Evolutionary conservation across 2,888 invertebrate species (phyloP).

Genomic region (Drosophila subquinaria): DNA sequence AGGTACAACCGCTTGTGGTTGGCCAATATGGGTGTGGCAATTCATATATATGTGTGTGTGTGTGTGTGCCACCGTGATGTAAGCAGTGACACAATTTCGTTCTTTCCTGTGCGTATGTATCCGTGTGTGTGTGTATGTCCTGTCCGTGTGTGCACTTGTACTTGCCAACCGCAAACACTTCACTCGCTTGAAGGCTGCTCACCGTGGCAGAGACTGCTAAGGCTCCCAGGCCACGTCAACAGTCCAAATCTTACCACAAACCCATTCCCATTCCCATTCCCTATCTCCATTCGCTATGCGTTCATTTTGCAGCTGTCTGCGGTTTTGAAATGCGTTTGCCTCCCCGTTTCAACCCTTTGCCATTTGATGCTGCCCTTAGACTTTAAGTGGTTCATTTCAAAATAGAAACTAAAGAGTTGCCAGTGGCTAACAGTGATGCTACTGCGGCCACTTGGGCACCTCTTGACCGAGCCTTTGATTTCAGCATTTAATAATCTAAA

Average conservation of each 20-base stretch:
- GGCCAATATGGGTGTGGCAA: conserved; percentile 26
- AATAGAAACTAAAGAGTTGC: conserved; percentile 62
- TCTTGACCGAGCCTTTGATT: conserved; percentile 30
- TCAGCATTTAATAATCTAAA: conserved; percentile 52
- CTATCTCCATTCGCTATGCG: conserved; percentile 27
- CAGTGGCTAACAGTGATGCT: conserved; percentile 39
- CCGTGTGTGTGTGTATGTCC: conserved; percentile 37
- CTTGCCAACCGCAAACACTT: conserved; percentile 81
- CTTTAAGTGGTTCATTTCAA: conserved; percentile 54
- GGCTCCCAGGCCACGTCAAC: conserved; percentile 16
- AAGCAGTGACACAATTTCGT: conserved; percentile 69
- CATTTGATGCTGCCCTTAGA: conserved; percentile 37
- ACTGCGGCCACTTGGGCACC: conserved; percentile 49
- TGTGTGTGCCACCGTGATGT: conserved; percentile 55
- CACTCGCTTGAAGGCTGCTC: conserved; percentile 73
- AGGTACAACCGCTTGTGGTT: conserved; percentile 50
- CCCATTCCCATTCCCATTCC: conserved; percentile 5
- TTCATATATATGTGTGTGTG: conserved; percentile 25
- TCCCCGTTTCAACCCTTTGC: neutral
- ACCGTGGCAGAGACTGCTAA: conserved; percentile 17
- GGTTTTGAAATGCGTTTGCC: conserved; percentile 54
- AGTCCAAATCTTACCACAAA: neutral
- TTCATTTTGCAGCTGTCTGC: conserved; percentile 58
- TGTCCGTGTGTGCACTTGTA: conserved; percentile 67
- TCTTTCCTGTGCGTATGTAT: conserved; percentile 46